Evolutionary conservation across 2,797 vertebrate genomes (phyloP).

Genomic region (Apodemus agrarius): DNA sequence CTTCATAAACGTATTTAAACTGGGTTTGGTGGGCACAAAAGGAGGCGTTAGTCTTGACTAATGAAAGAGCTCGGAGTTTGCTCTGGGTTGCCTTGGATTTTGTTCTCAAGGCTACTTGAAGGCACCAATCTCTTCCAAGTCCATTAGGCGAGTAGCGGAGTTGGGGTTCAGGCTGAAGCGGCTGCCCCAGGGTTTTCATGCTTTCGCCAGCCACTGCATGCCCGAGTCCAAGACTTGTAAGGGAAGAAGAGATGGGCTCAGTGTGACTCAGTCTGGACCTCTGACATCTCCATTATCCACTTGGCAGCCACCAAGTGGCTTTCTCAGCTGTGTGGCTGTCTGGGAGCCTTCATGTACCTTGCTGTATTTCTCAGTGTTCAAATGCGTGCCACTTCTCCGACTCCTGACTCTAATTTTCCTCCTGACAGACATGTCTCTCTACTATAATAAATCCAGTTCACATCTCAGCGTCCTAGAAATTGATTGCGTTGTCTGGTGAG

Average conservation of each 20-base stretch:
- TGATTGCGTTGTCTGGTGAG: slow-evolving; percentile 40
- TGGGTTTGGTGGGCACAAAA: neutral
- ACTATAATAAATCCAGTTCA: slow-evolving; percentile 11
- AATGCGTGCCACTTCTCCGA: neutral
- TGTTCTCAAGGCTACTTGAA: neutral
- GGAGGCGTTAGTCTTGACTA: neutral
- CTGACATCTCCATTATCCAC: neutral
- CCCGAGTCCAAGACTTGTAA: neutral
- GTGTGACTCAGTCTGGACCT: neutral
- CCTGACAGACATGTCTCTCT: neutral
- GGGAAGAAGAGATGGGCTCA: neutral
- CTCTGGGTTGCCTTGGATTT: neutral
- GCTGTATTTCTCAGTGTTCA: neutral
- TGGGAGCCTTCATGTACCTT: neutral
- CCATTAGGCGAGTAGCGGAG: neutral
- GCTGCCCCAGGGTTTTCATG: neutral
- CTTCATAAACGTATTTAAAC: neutral
- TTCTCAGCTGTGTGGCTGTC: neutral
- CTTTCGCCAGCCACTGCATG: neutral
- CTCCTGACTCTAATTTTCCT: slow-evolving; percentile 39
- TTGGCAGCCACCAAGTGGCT: neutral
- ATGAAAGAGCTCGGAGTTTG: neutral
- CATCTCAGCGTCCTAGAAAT: slow-evolving; percentile 43
- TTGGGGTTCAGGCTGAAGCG: neutral
- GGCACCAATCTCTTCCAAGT: neutral